Conservation (phyloP, 2,797 vertebrate genomes). For the Oreortyx pictus region DNA sequence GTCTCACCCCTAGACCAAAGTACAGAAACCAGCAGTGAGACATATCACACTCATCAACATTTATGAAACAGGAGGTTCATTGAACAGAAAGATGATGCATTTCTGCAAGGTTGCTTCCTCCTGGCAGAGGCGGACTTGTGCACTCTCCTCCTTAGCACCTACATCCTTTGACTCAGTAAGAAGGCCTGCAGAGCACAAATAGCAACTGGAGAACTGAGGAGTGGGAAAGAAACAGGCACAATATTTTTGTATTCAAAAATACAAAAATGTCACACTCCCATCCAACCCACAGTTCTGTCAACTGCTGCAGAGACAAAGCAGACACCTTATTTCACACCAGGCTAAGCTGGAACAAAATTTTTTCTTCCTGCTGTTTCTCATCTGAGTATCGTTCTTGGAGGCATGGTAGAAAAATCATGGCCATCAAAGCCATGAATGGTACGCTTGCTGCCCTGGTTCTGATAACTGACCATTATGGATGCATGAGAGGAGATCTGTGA, state of each 20-base stretch:
- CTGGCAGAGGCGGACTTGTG: neutral
- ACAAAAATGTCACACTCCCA: neutral
- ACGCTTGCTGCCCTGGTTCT: neutral
- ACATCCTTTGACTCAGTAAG: neutral
- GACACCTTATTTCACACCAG: neutral
- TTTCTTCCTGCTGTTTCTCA: neutral
- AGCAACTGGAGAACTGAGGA: neutral
- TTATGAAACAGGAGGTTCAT: neutral
- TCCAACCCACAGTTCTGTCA: neutral
- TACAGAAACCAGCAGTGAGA: constrained; percentile 67
- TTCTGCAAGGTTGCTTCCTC: neutral
- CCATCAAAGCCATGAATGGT: neutral
- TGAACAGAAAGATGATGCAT: neutral
- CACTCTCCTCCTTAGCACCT: neutral
- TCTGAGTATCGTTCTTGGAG: neutral
- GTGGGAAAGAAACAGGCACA: neutral
- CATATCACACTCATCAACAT: neutral
- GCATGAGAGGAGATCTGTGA: neutral
- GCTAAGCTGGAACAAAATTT: neutral
- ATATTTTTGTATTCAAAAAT: neutral
- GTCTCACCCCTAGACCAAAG: constrained; percentile 91
- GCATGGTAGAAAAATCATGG: neutral
- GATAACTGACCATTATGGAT: neutral
- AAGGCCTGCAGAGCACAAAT: constrained; percentile 13
- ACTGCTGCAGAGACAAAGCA: neutral